These are phyloP conservation scores for Ahaetulla prasina DNA, from an alignment of 2,113 vertebrate species.

Conservation along the genomic window DNA sequence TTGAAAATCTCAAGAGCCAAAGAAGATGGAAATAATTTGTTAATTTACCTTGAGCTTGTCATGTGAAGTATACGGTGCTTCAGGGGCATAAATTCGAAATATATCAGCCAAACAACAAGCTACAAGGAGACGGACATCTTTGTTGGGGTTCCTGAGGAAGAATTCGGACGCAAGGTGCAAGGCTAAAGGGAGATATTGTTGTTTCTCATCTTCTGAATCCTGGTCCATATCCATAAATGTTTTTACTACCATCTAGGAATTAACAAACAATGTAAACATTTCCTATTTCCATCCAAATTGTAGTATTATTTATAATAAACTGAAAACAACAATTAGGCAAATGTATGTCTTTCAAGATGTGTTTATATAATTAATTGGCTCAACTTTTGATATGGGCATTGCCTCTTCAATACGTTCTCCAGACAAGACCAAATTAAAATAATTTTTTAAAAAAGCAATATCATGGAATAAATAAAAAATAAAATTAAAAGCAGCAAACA, in stretches of 20 bases:
- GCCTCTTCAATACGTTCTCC: neutral
- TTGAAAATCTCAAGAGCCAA: neutral
- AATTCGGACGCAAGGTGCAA: slow-evolving; percentile 98
- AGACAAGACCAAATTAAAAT: neutral
- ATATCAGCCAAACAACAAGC: slow-evolving; percentile 98
- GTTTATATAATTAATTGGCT: neutral
- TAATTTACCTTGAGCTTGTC: slow-evolving; percentile 95
- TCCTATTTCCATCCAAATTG: neutral
- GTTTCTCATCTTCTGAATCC: slow-evolving; percentile 98
- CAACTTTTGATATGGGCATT: neutral
- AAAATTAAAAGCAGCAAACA: neutral
- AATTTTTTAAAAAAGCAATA: neutral
- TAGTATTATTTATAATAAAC: neutral
- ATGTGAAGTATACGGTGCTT: slow-evolving; percentile 97
- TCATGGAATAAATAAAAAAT: neutral
- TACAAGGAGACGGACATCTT: slow-evolving; percentile 96
- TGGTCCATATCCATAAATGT: slow-evolving; percentile 99
- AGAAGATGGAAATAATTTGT: slow-evolving; percentile 16
- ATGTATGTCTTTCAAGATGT: neutral
- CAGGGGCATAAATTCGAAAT: slow-evolving; percentile 98
- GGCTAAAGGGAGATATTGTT: slow-evolving; percentile 94
- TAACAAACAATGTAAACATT: neutral
- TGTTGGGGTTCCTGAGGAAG: slow-evolving; percentile 99
- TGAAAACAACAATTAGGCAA: neutral
- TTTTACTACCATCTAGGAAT: slow-evolving; percentile 93